Evolutionary conservation across 2,888 invertebrate genomes (phyloP), one percentile per base, ranked within the genome.

Genomic region (Drosophila ustulata): DNA sequence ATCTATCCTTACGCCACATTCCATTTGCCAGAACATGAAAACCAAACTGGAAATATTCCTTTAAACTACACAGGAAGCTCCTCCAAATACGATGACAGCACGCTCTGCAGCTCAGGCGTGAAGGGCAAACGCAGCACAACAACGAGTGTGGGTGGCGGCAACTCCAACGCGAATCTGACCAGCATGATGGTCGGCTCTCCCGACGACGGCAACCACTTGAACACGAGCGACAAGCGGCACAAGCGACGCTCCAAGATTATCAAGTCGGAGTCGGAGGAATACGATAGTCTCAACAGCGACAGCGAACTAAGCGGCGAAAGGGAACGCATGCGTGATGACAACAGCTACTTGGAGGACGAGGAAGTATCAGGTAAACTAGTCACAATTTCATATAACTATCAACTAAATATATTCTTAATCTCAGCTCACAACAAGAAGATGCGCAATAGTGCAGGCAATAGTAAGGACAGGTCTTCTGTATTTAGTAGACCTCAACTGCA

Each of bases 1-100:
- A 94, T 94, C 88, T 94, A 94, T 91, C 94, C 94, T 56, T 94
- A 94, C 89, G 94, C 94, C 58, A 94, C 94, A 73, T 94, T 94
- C 91, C 93, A 94, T 90, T 92, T 94, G 80, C 93, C 93, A 75
- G 93, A 93, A 89, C 93, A 94, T 91, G 94, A 94, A 84, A 93
- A 93, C 79, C 92, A 93, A 78, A 93, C 93, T 32, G 93, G 92
- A 32, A 93, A 93, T 80, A 93, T 93, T 51, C 81, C 90, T n/a
- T 75, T 86, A 8, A 93, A 91, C 74, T 90, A 91, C 9, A 89
- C 90, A 32, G 89, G 89, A 5, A 80, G 76, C n/a, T 78, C 87
- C 46, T 73, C 83, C 8, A 82, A 93, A 63, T 90, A 89, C 50
- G 91, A 89, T 39, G 89, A 90, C 46, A 81, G 85, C 61, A 88